These are phyloP conservation scores for Nasonia vitripennis DNA, from an alignment of 1,140 invertebrate genomes.

Conservation along the genomic window DNA sequence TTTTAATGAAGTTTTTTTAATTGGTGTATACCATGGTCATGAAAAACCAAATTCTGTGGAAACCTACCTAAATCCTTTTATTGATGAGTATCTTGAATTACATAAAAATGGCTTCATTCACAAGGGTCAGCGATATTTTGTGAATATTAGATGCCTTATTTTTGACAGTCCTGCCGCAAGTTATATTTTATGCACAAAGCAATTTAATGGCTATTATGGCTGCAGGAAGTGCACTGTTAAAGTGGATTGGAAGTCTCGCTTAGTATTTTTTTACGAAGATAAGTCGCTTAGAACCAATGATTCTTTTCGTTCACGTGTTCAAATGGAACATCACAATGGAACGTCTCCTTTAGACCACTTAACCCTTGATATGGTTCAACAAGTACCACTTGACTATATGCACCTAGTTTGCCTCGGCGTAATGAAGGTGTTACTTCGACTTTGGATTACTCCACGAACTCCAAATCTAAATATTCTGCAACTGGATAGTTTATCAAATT, in stretches of 20 bases:
- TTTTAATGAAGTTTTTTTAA: constrained; percentile 27
- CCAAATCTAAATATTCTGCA: background rate
- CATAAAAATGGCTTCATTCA: background rate
- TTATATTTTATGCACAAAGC: background rate
- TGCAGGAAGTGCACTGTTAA: background rate
- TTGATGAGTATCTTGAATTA: background rate
- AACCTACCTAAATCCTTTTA: background rate
- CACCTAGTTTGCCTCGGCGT: constrained; percentile 23
- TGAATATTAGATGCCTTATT: background rate
- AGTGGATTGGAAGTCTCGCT: background rate
- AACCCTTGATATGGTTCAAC: constrained; percentile 25
- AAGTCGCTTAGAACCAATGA: background rate
- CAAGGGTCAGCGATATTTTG: background rate
- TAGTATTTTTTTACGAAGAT: constrained; percentile 2
- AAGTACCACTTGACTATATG: constrained; percentile 42
- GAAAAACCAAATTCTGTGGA: constrained; percentile 18
- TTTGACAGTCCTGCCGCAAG: background rate
- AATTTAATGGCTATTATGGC: constrained; percentile 5
- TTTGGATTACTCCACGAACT: background rate
- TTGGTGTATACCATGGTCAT: constrained; percentile 31
- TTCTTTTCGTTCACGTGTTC: background rate
- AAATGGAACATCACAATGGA: background rate
- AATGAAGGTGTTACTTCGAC: constrained; percentile 6
- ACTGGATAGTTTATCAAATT: background rate
- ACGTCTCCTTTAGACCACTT: background rate